A percentile compares a stretch with the other conserved stretches of the same genome.
Evolutionary conservation across 2,888 invertebrate genomes (phyloP).

Genomic region (Zhuqinia jingwanae): DNA sequence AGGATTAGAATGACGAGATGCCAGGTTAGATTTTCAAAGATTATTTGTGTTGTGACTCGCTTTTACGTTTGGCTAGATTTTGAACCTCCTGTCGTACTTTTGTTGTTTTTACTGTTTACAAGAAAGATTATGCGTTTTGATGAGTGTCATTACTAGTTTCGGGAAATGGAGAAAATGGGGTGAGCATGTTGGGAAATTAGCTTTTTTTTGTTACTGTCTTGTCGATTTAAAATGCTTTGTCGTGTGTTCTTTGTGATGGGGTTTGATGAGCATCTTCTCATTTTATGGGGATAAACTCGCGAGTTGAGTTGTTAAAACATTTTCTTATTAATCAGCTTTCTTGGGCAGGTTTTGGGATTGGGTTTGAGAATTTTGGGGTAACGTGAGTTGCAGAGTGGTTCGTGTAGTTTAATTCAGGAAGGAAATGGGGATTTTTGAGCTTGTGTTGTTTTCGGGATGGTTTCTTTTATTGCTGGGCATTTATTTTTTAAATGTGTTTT

Average conservation of each 20-base stretch:
- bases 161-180: slow-evolving; percentile 7
- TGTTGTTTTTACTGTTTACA: slow-evolving; percentile 58
- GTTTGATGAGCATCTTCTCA: slow-evolving; percentile 50
- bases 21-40: slow-evolving; percentile 25
- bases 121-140: slow-evolving; percentile 59
- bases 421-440: neutral
- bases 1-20: slow-evolving; percentile 30
- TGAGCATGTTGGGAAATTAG: neutral
- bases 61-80: neutral
- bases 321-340: slow-evolving; percentile 55
- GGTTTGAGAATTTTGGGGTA: slow-evolving; percentile 23
- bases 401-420: too few relatives aligned
- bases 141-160: slow-evolving; percentile 23
- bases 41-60: neutral
- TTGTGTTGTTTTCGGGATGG: neutral
- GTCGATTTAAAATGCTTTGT: slow-evolving; percentile 17
- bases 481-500: too few relatives aligned
- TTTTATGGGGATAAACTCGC: slow-evolving; percentile 49
- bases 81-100: neutral
- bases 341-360: neutral
- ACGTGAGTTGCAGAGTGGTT: neutral
- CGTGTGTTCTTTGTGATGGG: neutral
- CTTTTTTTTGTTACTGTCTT: neutral
- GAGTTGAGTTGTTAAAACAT: slow-evolving; percentile 24
- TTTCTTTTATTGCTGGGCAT: too few relatives aligned